phyloP scores from a whole-genome alignment of 2,888 invertebrate species.

The Miltochrista miniata region DNA sequence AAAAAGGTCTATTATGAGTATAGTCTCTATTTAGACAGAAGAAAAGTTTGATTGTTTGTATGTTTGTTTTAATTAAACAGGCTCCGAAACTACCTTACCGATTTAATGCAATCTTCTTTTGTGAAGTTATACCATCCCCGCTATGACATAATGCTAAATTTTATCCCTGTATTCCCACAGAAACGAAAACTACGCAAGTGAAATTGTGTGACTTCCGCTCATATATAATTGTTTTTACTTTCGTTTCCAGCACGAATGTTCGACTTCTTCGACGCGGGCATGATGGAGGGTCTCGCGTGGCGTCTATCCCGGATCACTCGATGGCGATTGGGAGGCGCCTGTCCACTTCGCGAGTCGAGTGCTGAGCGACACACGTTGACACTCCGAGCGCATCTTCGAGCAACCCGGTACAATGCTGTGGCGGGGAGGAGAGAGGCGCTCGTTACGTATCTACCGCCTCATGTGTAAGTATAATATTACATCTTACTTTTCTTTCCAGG shows the following conservation, averaged over 20 bases:
- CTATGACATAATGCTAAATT: too few species aligned
- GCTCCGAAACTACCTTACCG: too few species aligned
- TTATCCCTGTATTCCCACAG: too few species aligned
- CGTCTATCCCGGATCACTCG: constrained; percentile 87
- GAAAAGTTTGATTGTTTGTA: neutral
- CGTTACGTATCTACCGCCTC: constrained; percentile 91
- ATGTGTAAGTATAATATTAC: constrained; percentile 88
- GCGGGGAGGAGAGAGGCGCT: constrained; percentile 86
- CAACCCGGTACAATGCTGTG: constrained; percentile 75
- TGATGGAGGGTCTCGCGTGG: constrained; percentile 96
- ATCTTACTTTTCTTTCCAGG: neutral
- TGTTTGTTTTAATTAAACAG: neutral
- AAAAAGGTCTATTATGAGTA: too few species aligned
- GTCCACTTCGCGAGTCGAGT: constrained; percentile 62
- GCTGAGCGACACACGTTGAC: constrained; percentile 83
- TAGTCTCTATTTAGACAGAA: too few species aligned
- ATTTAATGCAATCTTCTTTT: too few species aligned
- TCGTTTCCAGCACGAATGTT: constrained; percentile 92
- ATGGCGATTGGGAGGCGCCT: constrained; percentile 83
- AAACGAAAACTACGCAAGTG: too few species aligned
- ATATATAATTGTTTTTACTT: too few species aligned
- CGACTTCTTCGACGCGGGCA: constrained; percentile 96
- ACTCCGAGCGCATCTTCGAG: constrained; percentile 83
- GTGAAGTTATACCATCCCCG: too few species aligned
- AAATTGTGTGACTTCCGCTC: too few species aligned